Conservation (phyloP, 2,113 vertebrate species). For the Mobula birostris region DNA sequence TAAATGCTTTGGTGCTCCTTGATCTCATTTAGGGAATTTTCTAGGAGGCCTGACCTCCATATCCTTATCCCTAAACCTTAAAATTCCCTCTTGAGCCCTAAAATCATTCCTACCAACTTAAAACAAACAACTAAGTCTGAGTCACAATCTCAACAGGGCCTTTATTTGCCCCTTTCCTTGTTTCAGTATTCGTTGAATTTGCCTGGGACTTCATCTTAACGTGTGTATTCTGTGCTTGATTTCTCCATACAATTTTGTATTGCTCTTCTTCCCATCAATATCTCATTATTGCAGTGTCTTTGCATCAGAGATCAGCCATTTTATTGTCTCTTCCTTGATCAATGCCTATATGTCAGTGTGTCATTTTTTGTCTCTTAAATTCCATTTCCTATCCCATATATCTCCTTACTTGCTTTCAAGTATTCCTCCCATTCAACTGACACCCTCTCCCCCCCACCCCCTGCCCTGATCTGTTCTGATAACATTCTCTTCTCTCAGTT, state of each 20-base stretch:
- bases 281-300: neutral
- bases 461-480: neutral
- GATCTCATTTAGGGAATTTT: neutral
- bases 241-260: neutral
- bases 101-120: too few species aligned
- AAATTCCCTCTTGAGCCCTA: too few species aligned
- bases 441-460: too few species aligned
- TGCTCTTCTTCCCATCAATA: neutral
- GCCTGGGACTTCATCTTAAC: neutral
- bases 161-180: neutral
- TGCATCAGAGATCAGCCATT: neutral
- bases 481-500: too few species aligned
- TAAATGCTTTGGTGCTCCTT: neutral
- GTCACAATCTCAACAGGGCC: too few species aligned
- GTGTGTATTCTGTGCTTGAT: neutral
- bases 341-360: neutral
- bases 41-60: neutral
- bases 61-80: too few species aligned
- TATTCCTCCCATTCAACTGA: neutral
- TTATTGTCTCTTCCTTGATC: neutral
- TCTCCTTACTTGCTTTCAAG: neutral
- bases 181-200: neutral
- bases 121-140: too few species aligned
- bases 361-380: neutral
- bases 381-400: neutral